Evolutionary conservation across 2,888 invertebrate genomes (phyloP), one percentile per base, ranked within the genome.

Genomic region (Clitarchus hookeri): DNA sequence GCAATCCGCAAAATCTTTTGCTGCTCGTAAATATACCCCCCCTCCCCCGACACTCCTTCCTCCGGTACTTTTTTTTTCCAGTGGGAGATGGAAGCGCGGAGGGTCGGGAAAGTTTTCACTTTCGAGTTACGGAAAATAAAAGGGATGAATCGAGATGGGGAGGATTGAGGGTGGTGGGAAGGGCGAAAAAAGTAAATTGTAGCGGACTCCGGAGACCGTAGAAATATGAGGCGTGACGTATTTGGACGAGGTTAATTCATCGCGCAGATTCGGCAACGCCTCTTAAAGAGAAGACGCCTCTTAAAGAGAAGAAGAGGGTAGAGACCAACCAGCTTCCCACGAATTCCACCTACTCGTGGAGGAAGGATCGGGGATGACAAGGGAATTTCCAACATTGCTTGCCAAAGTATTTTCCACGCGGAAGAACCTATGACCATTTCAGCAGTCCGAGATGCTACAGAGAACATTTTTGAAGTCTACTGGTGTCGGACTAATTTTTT

Each of bases 1-100:
- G 65, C 65, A 65, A 65, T 65, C 65, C 65, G 65, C 65, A 65
- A n/a, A 65, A 65, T 65, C 65, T 65, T 65, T 23, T 23, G 65
- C 65, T 65, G 65, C 65, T 65, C 65, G 65, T 65, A 65, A 65
- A 65, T 65, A 65, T 65, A 23, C 6, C 65, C 65, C 65, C 11
- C 2, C 48, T 12, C n/a, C 19, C 65, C 65, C 65, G 0, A 6
- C 65, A 6, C 8, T 65, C 11, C n/a, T 53, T 53, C 19, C 19
- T 53, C 53, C 53, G 36, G 4, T 36, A 36, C 53, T 19, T 53
- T 53, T 53, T 19, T 53, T 53, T 19, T 8, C 53, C 53, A 53
- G 53, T 53, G 12, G 53, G 53, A 19, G 53, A 19, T 2, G 12
- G 53, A 1, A 53, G 53, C 53, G 6, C n/a, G 23, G 65, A 65